phyloP scores from a whole-genome alignment of 2,888 invertebrate species.

The Rotaria magnacalcarata region DNA sequence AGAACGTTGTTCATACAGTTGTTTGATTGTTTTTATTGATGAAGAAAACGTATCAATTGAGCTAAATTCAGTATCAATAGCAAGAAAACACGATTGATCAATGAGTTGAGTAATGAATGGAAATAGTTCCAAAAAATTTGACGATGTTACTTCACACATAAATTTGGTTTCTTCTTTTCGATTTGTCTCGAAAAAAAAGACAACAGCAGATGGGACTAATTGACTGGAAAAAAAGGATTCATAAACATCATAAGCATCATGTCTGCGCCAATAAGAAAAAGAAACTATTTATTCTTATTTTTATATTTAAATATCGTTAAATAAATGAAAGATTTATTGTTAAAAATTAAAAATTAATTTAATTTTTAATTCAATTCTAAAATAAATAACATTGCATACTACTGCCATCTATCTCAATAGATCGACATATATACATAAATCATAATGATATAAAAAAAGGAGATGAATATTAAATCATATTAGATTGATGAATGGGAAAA shows the following conservation, averaged over 20 bases:
- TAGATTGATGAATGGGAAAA: background rate
- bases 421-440: background rate
- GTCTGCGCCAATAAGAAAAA: background rate
- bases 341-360: no score
- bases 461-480: no score
- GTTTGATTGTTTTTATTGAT: background rate
- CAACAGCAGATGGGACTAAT: background rate
- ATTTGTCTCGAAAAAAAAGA: background rate
- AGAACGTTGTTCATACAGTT: background rate
- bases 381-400: background rate
- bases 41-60: background rate
- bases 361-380: background rate
- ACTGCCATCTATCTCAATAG: background rate
- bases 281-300: background rate
- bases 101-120: background rate
- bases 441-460: background rate
- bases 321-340: background rate
- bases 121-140: background rate
- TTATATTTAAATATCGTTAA: background rate
- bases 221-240: background rate
- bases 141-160: constrained; percentile 3
- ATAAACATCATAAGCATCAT: background rate
- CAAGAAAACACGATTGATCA: background rate
- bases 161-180: background rate
- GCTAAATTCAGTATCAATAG: background rate